These are phyloP conservation scores for Chorisops tibialis DNA, from an alignment of 2,888 invertebrate species.

Conservation along the genomic window DNA sequence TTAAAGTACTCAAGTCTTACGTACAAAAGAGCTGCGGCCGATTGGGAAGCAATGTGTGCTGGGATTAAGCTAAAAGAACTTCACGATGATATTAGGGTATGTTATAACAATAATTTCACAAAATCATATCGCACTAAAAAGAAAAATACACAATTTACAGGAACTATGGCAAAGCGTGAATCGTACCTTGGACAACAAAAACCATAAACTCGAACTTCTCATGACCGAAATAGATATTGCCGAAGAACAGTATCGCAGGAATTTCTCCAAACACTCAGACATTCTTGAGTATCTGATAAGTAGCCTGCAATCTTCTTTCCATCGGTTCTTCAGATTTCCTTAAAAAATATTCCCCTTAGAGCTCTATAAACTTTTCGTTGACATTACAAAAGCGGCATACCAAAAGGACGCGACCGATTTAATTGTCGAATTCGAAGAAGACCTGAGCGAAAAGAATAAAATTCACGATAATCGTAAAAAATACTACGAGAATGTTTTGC, in stretches of 20 bases:
- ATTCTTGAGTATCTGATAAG: conserved; percentile 44
- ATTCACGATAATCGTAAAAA: conserved; percentile 36
- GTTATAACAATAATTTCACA: neutral
- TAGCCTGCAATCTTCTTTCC: neutral
- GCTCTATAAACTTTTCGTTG: conserved; percentile 31
- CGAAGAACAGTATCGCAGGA: conserved; percentile 40
- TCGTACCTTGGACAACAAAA: conserved; percentile 39
- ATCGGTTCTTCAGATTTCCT: neutral
- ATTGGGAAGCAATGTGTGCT: conserved; percentile 43
- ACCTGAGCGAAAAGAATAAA: conserved; percentile 36
- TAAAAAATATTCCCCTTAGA: neutral
- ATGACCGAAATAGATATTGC: conserved; percentile 41
- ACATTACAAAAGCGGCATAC: conserved; percentile 38
- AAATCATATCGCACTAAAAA: no score
- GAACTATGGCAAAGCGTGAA: conserved; percentile 39
- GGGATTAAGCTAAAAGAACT: conserved; percentile 43
- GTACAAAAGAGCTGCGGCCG: conserved; percentile 37
- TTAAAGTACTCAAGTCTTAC: conserved; percentile 42
- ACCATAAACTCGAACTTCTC: conserved; percentile 40
- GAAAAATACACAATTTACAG: no score
- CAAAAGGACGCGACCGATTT: conserved; percentile 40
- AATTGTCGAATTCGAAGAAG: conserved; percentile 41
- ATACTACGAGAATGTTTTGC: conserved; percentile 43
- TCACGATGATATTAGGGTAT: conserved; percentile 39
- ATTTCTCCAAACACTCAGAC: conserved; percentile 39